These are phyloP conservation scores for Hystrix brachyura DNA, from an alignment of 2,113 vertebrate genomes.

Conservation along the genomic window DNA sequence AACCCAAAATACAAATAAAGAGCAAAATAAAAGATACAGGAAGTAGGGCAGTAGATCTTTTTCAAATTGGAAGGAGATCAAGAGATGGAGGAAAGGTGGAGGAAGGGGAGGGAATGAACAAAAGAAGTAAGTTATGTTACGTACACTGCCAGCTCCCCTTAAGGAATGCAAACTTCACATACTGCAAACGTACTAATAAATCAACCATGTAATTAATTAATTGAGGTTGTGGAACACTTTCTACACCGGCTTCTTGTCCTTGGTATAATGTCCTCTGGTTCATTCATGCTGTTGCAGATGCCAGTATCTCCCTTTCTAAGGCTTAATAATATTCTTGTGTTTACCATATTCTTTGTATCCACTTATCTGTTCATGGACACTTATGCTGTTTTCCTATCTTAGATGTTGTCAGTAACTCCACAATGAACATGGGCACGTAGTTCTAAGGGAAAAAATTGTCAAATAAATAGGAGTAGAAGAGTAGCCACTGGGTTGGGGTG, in stretches of 20 bases:
- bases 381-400: background rate
- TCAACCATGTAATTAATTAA: background rate
- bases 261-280: background rate
- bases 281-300: background rate
- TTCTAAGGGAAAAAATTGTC: background rate
- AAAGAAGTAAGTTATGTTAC: background rate
- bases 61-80: background rate
- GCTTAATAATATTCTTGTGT: background rate
- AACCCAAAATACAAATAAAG: background rate
- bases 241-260: background rate
- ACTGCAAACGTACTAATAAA: background rate
- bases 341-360: background rate
- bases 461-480: background rate
- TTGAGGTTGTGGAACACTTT: background rate
- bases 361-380: background rate
- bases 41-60: background rate
- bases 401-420: background rate
- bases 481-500: background rate
- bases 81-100: background rate
- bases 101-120: background rate
- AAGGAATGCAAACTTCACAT: background rate
- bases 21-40: background rate
- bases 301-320: background rate
- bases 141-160: background rate
- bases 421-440: background rate